Evolutionary conservation across 2,888 invertebrate genomes (phyloP), one percentile per base, ranked within the genome.

Genomic region (Clostera curtula): DNA sequence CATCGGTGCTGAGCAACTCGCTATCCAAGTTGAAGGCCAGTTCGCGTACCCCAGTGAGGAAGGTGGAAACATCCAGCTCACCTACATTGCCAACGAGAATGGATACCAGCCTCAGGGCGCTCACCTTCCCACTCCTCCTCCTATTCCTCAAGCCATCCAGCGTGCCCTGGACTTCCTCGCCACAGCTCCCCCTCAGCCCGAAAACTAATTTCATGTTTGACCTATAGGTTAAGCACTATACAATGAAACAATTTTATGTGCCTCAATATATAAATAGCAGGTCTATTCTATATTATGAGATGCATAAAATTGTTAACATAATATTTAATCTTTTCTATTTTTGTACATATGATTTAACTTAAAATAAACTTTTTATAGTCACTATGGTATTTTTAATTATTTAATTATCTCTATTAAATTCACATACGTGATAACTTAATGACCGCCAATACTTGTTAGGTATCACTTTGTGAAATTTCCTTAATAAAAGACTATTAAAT

Each of bases 1-100:
- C 53, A 62, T 80, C 3, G 87, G 87, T 1, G 80, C 79, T 7
- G 85, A 86, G 29, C 69, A 80, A 24, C 86, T 84, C 14, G 76
- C 82, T 2, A 33, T 77, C 3, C 77, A 87, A 36, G 89, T 88
- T 1, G 80, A 88, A 50, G 90, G 90, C 11, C 86, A 86, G 56
- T 89, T 73, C 69, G 82, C 86, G 21, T 90, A 89, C 64, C 85
- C 86, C 2, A 84, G 86, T 21, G 89, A 90, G 0, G 89, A 90
- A 8, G 89, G 89, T 15, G 63, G 73, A 31, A 72, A 67, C 34
- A 87, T 89, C 46, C 83, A 86, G 43, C 53, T 90, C 32, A 72
- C 80, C 1, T 91, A 91, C 69, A 67, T 87, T 18, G 90, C 91
- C 26, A 87, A 91, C 52, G 90, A 91, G 59, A 90, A 90, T 43